Evolutionary conservation across 2,888 invertebrate species (phyloP).

Genomic region (Zele albiditarsus): DNA sequence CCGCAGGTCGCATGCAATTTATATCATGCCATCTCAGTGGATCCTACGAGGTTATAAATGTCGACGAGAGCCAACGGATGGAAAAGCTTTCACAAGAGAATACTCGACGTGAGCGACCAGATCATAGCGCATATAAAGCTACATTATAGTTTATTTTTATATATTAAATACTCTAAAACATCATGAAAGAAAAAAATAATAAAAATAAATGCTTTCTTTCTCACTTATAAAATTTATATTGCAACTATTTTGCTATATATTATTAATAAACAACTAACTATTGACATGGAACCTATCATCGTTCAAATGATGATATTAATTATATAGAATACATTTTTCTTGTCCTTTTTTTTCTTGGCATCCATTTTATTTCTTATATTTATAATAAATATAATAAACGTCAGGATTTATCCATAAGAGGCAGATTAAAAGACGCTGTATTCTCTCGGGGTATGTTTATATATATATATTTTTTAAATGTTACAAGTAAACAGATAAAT

Average conservation of each 20-base stretch:
- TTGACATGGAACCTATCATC: slow-evolving; percentile 20
- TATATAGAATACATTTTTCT: slow-evolving; percentile 24
- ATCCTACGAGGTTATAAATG: slow-evolving; percentile 54
- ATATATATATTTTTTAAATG: slow-evolving; percentile 6
- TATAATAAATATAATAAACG: background rate
- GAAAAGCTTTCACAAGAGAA: slow-evolving; percentile 52
- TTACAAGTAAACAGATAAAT: slow-evolving; percentile 48
- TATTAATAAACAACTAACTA: slow-evolving; percentile 11
- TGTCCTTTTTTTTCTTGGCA: background rate
- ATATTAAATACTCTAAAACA: background rate
- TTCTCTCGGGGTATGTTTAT: slow-evolving; percentile 1
- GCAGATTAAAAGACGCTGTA: slow-evolving; percentile 20
- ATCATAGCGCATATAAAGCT: slow-evolving; percentile 38
- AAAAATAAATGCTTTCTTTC: background rate
- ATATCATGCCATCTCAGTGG: slow-evolving; percentile 53
- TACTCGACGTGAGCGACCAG: slow-evolving; percentile 37
- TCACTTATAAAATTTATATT: background rate
- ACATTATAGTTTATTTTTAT: slow-evolving; percentile 32
- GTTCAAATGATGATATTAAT: slow-evolving; percentile 12
- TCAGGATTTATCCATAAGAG: slow-evolving; percentile 21
- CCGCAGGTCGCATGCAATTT: slow-evolving; percentile 54
- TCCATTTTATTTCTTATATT: background rate
- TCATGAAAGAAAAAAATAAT: background rate
- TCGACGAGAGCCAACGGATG: slow-evolving; percentile 46
- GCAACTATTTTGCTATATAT: slow-evolving; percentile 3